Percentiles rank a stretch among this genome's conserved stretches.
Evolutionary conservation across 1,140 invertebrate genomes (phyloP).

Genomic region (Centruroides sculpturatus): DNA sequence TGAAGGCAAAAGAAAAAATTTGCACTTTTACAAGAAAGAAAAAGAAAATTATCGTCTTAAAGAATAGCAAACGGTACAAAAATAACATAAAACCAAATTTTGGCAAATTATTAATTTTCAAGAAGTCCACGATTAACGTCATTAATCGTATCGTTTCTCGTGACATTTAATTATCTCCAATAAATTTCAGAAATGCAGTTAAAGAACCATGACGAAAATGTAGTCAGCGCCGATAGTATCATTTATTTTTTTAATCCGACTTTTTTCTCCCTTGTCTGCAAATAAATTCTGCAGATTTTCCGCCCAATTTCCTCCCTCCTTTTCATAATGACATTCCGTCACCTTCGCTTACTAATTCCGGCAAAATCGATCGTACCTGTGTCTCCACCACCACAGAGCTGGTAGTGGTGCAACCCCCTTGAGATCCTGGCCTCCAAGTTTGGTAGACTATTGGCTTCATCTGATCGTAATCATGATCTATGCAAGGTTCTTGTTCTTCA

Average conservation of each 20-base stretch:
- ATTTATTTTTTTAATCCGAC: constrained; percentile 3
- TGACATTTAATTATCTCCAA: background rate
- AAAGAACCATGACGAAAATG: too few relatives aligned
- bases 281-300: too few relatives aligned
- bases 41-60: too few relatives aligned
- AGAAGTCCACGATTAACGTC: background rate
- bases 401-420: constrained; percentile 82
- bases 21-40: too few relatives aligned
- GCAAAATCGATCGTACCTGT: constrained; percentile 40
- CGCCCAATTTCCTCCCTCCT: too few relatives aligned
- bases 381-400: constrained; percentile 82
- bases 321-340: too few relatives aligned
- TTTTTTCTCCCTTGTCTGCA: constrained; percentile 22
- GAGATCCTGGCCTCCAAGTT: constrained; percentile 89
- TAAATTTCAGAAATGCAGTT: too few relatives aligned
- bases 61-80: background rate
- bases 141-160: background rate
- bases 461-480: constrained; percentile 77
- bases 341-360: too few relatives aligned
- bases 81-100: background rate
- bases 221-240: background rate
- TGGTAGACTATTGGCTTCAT: constrained; percentile 55
- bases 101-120: background rate
- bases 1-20: constrained; percentile 19
- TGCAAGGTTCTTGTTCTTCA: constrained; percentile 40